Evolutionary conservation across 2,888 invertebrate species (phyloP), one percentile per base, ranked within the genome.

Genomic region (Lordiphosa andalusiaca): DNA sequence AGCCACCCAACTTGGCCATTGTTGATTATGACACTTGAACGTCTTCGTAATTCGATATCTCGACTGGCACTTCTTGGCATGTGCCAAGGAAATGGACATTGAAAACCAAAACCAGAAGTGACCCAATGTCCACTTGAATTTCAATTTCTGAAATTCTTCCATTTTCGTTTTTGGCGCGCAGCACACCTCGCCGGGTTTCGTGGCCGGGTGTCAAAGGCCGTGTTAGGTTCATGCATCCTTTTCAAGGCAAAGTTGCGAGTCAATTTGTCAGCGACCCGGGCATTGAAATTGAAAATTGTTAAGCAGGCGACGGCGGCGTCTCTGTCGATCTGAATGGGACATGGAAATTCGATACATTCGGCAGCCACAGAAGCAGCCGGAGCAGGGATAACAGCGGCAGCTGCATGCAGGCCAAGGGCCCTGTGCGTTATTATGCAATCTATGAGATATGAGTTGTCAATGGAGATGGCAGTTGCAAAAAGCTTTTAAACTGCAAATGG

Each of bases 101-200:
- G 69, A 73, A 81, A 81, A 81, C 73, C 61, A 69, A 73, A 71
- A 62, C 74, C 77, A 81, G 78, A 77, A 77, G 75, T 77, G 78
- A 71, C 53, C 38, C 57, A 56, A 53, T 58, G 68, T 70, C 74
- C 83, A 80, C 80, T 80, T 83, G 76, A 76, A 80, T 80, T 80
- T 74, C 83, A 78, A 62, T 61, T 62, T 63, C 64, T 57, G 67
- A 59, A 67, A 70, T 47, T 52, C 41, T 53, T 41, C 12, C 40
- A n/a, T 68, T 59, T 58, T 48, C 40, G 49, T 47, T 42, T 52
- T 64, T 64, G 63, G 33, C 13, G 39, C 30, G 40, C 19, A 50
- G 25, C 23, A 50, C 38, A 30, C 46, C 9, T 25, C 10, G 9
- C 19, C 39, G 30, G 39, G 37, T 41, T 48, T 53, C 53, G 54